Evolutionary conservation across 2,113 vertebrate genomes (phyloP).

Genomic region (Epinephelus fuscoguttatus): DNA sequence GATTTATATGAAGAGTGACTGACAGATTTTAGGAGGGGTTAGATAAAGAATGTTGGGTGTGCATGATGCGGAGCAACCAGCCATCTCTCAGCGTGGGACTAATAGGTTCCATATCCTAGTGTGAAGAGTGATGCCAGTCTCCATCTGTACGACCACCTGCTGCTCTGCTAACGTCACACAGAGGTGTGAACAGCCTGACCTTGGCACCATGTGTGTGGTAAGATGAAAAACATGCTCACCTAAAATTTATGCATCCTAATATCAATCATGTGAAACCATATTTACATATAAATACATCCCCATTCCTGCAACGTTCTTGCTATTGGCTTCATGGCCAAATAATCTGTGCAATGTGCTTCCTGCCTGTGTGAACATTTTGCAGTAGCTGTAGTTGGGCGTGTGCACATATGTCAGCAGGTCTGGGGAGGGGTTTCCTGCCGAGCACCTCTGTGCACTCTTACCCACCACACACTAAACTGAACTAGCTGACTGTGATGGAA

Average conservation of each 20-base stretch:
- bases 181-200: slow-evolving; percentile 67
- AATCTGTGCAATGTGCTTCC: neutral
- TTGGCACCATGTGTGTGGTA: slow-evolving; percentile 26
- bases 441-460: slow-evolving; percentile 45
- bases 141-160: slow-evolving; percentile 72
- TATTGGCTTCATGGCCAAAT: neutral
- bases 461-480: slow-evolving; percentile 38
- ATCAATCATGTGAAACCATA: neutral
- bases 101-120: slow-evolving; percentile 59
- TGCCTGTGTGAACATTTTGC: slow-evolving; percentile 16
- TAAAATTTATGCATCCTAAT: neutral
- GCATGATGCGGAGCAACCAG: slow-evolving; percentile 4
- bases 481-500: slow-evolving; percentile 62
- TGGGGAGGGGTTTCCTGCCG: slow-evolving; percentile 67
- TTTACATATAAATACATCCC: neutral
- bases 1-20: neutral
- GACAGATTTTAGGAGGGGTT: neutral
- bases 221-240: neutral
- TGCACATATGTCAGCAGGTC: slow-evolving; percentile 25
- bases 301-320: neutral
- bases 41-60: neutral
- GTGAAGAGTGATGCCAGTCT: slow-evolving; percentile 54
- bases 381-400: slow-evolving; percentile 12
- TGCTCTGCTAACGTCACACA: slow-evolving; percentile 52
- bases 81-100: slow-evolving; percentile 45